These are phyloP conservation scores for Sinocyclocheilus grahami DNA, from an alignment of 2,113 vertebrate species.

Conservation along the genomic window DNA sequence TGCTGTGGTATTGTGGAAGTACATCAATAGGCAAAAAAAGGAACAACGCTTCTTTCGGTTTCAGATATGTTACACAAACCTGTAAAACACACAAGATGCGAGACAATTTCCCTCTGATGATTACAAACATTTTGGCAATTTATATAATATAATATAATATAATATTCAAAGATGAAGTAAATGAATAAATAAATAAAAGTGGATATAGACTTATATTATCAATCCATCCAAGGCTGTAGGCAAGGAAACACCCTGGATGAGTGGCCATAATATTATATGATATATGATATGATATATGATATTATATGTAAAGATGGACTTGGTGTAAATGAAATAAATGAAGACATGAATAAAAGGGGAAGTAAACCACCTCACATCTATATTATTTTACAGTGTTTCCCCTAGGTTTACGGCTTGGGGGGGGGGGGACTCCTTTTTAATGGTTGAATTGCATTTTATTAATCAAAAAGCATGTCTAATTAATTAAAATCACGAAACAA, in stretches of 20 bases:
- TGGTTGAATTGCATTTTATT: no score
- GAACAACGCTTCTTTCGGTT: not conserved
- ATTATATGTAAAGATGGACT: not conserved
- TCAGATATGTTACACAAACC: not conserved
- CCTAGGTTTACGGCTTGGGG: no score
- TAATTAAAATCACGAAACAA: no score
- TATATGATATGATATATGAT: not conserved
- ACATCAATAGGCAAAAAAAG: not conserved
- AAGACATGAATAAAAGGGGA: not conserved
- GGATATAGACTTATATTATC: not conserved
- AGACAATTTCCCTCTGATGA: not conserved
- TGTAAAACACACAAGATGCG: constrained; percentile 3
- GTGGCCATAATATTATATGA: not conserved
- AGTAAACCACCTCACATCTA: no score
- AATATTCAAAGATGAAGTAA: not conserved
- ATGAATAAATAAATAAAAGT: not conserved
- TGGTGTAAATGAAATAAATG: not conserved
- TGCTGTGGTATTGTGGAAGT: not conserved
- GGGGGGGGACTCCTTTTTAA: no score
- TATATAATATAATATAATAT: not conserved
- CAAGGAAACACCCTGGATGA: no score
- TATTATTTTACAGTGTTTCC: no score
- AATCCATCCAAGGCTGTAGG: not conserved
- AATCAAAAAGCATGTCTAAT: no score
- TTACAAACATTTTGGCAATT: not conserved